Evolutionary conservation across 2,113 vertebrate genomes (phyloP), one percentile per base, ranked within the genome.

Genomic region (Eleginops maclovinus): DNA sequence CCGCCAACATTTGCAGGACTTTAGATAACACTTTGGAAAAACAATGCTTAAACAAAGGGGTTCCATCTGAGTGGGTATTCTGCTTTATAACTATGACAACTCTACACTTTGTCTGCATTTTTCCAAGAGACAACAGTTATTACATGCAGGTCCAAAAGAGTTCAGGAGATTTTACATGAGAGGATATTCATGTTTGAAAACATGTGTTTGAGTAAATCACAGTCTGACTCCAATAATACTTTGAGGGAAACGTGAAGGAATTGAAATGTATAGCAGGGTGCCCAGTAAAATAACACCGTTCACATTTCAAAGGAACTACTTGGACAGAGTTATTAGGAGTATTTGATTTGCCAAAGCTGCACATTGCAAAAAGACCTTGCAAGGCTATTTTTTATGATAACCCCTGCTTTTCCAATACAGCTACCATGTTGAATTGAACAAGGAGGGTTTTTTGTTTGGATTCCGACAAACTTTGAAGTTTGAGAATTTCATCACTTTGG

Each of bases 361-460:
- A n/a, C n/a, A n/a, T n/a, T n/a, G n/a, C n/a, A n/a, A n/a, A n/a
- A n/a, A n/a, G n/a, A n/a, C n/a, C n/a, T 65, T 24, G n/a, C n/a
- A n/a, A n/a, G n/a, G n/a, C n/a, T n/a, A 44, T 28, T 69, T 70
- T 47, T 54, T 21, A 9, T n/a, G 11, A 40, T 24, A 13, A 56
- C 19, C 9, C 50, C 11, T 2, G 22, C 40, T 55, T 40, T 31
- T 9, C 49, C 26, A 62, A 46, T 36, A 24, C 46, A n/a, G 31
- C 2, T n/a, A 43, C 47, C 49, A 67, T 41, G 72, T 85, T 56
- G 50, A 77, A 81, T 72, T 66, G 26, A 77, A 68, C 60, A 44
- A 74, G 54, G 12, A 49, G 44, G 53, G 22, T 17, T 17, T n/a
- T 16, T 21, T 64, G 31, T 21, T 16, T 21, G 41, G 56, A 68